Evolutionary conservation across 2,113 vertebrate species (phyloP).

Genomic region (Opisthocomus hoazin): DNA sequence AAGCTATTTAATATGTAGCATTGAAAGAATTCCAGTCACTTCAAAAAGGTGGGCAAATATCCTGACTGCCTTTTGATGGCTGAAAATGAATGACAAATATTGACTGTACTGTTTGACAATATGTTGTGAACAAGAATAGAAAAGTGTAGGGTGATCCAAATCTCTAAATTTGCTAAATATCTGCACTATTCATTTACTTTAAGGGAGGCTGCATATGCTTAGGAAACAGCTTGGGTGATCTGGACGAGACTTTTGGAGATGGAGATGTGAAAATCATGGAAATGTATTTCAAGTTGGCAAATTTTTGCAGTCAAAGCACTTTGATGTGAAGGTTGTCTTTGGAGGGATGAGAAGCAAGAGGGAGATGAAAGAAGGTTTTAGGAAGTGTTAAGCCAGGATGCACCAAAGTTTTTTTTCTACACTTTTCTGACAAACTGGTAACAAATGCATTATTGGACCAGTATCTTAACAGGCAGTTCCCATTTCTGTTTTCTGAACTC

Average conservation of each 20-base stretch:
- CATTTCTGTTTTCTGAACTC: not conserved
- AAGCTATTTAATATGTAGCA: fast-evolving
- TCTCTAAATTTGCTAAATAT: not conserved
- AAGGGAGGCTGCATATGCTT: not conserved
- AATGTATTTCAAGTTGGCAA: not conserved
- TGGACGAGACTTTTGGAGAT: not conserved
- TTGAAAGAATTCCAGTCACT: not conserved
- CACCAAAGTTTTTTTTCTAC: not conserved
- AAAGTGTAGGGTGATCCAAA: not conserved
- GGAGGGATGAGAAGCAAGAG: not conserved
- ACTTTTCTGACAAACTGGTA: not conserved
- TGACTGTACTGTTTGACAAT: not conserved
- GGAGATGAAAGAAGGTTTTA: not conserved
- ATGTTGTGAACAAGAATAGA: not conserved
- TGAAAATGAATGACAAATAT: not conserved
- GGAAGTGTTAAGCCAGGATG: not conserved
- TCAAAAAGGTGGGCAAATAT: not conserved
- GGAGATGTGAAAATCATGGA: not conserved
- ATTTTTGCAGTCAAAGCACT: not conserved
- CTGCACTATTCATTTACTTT: not conserved
- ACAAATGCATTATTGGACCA: not conserved
- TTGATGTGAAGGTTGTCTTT: not conserved
- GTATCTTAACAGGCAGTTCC: not conserved
- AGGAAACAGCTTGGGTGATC: not conserved
- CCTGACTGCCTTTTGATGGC: not conserved